Evolutionary conservation across 2,113 vertebrate species (phyloP).

Genomic region (Xiphias gladius): DNA sequence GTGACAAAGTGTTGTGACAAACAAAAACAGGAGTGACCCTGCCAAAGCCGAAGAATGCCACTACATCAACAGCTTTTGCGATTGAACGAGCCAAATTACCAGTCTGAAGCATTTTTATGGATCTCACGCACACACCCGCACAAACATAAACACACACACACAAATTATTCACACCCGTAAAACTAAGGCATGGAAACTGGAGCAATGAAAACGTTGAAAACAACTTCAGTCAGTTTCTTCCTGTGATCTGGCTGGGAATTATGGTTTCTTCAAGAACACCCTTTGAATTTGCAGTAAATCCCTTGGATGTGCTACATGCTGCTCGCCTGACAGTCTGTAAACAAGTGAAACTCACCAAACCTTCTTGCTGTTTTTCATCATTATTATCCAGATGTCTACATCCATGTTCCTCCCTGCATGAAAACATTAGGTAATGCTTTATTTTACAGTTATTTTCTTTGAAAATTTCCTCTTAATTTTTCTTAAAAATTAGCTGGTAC

Average conservation of each 20-base stretch:
- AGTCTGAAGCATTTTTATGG: neutral
- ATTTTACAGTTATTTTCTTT: neutral
- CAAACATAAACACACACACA: slow-evolving; percentile 9
- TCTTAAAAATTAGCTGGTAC: neutral
- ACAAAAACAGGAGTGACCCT: neutral
- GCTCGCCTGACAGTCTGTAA: too few species aligned
- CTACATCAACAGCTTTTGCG: slow-evolving; percentile 18
- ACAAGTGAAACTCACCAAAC: neutral
- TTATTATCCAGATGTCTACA: neutral
- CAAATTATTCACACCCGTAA: slow-evolving; percentile 24
- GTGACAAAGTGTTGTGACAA: slow-evolving; percentile 17
- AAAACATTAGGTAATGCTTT: neutral
- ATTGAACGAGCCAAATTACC: slow-evolving; percentile 1
- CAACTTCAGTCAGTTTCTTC: neutral
- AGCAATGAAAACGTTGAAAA: neutral
- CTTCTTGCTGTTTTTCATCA: slow-evolving; percentile 7
- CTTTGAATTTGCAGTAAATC: neutral
- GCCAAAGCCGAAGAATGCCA: slow-evolving; percentile 8
- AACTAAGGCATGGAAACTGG: slow-evolving; percentile 2
- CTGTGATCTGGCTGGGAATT: slow-evolving; percentile 5
- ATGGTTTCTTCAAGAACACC: neutral
- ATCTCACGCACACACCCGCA: neutral
- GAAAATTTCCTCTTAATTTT: neutral
- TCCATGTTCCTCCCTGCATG: neutral
- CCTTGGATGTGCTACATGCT: too few species aligned